Percentiles rank a stretch among this genome's conserved stretches.
phyloP scores from a whole-genome alignment of 2,797 vertebrate species.

The Pangasius sanitwongsei region DNA sequence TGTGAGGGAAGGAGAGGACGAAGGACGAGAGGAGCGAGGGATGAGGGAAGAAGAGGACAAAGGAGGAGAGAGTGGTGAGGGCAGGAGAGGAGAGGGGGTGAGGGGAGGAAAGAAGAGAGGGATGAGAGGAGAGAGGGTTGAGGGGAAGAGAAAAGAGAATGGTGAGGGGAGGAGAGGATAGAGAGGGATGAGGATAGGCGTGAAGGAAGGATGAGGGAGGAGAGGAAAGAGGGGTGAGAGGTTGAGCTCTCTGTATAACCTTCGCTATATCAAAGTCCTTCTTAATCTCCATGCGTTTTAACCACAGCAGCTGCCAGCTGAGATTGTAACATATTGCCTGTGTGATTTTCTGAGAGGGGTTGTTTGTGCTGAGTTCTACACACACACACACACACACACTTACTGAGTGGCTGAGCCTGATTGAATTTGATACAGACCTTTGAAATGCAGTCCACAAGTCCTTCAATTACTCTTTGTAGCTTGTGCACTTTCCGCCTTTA shows the following conservation, averaged over 20 bases:
- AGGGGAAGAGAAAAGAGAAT: neutral
- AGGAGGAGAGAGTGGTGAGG: neutral
- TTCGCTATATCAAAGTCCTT: constrained; percentile 73
- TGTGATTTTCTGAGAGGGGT: constrained; percentile 63
- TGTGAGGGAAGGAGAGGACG: neutral
- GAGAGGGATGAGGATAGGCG: constrained; percentile 2
- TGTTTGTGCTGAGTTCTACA: constrained; percentile 53
- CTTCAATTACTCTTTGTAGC: neutral
- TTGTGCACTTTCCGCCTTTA: neutral
- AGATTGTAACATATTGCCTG: constrained; percentile 80
- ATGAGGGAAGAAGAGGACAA: neutral
- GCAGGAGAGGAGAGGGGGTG: neutral
- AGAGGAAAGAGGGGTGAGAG: constrained; percentile 8
- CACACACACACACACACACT: constrained; percentile 10
- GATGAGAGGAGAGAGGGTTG: neutral
- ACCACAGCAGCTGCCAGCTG: constrained; percentile 76
- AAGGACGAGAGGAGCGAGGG: neutral
- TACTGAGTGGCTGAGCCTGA: constrained; percentile 18
- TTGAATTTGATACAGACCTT: constrained; percentile 36
- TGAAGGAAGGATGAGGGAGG: neutral
- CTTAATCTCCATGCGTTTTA: constrained; percentile 77
- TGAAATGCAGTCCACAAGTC: constrained; percentile 16
- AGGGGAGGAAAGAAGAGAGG: neutral
- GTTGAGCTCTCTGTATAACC: constrained; percentile 52
- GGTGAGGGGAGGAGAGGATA: neutral